Evolutionary conservation across 1,140 invertebrate species (phyloP), one percentile per base, ranked within the genome.

Genomic region (Trachymyrmex septentrionalis): DNA sequence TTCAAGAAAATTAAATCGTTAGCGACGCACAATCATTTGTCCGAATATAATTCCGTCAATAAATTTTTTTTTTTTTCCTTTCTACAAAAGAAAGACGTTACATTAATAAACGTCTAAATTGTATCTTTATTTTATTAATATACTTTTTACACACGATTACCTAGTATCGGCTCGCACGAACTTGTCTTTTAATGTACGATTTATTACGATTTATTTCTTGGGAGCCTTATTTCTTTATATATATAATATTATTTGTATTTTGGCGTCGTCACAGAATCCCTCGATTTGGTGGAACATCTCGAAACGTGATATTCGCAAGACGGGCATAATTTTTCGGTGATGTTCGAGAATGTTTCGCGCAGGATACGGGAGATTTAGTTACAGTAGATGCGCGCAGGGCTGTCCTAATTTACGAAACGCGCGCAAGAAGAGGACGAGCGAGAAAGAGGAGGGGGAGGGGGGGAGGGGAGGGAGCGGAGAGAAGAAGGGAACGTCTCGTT

Each of bases 371-470:
- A 44, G 57, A 87, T 48, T 87, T 77, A 27, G 59, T 67, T 67
- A 55, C 61, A 80, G 77, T 30, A 48, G 27, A 30, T 53, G 59
- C 16, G 67, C n/a, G 77, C 34, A 34, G 67, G 38, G 67, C 16
- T 50, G 57, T 48, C 69, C 80, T 16, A 84, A 84, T 84, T 84
- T 84, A 84, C 69, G 69, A 63, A 73, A 81, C 64, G 48, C 34
- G 48, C 59, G 12, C 59, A 6, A 24, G 38, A 48, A 44, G 21
- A 14, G n/a, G 4, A 66, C 30, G 9, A 2, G 16, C 38, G 38
- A 10, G 38, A 2, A 34, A 5, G 24, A 1, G 14, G 57, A 4
- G 19, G 21, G 0, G 0, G 14, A 34, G 14, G 19, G 12, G 12
- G 12, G 30, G 0, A 7, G 57, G 7, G n/a, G 21, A 12, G 6